A percentile compares a stretch with the other conserved stretches of the same genome.
These are phyloP conservation scores for Uromys caudimaculatus DNA, from an alignment of 2,797 vertebrate genomes.

Conservation along the genomic window DNA sequence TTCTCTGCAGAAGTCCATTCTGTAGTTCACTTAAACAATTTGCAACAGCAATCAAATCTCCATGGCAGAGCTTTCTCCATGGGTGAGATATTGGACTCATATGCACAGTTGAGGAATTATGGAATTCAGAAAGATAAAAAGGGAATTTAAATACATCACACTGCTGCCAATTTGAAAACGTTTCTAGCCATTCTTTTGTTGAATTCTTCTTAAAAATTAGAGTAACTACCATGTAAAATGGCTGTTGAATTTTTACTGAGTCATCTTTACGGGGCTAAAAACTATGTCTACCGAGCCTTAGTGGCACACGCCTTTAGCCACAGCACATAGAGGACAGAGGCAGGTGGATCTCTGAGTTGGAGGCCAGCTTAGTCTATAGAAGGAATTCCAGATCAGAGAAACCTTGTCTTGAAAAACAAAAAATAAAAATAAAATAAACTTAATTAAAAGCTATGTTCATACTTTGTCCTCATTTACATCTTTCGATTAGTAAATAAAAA, in stretches of 20 bases:
- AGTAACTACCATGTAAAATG: background rate
- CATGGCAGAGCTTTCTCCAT: background rate
- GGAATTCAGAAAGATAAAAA: conserved; percentile 43
- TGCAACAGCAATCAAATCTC: conserved; percentile 50
- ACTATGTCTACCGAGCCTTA: background rate
- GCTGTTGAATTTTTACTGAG: background rate
- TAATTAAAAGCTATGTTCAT: background rate
- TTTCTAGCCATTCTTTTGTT: background rate
- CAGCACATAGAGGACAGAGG: background rate
- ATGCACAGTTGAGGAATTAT: conserved; percentile 19
- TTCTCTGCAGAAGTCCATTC: conserved; percentile 64
- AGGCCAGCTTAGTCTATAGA: background rate
- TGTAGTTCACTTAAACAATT: conserved; percentile 65
- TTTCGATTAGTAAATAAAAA: background rate
- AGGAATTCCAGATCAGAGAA: background rate
- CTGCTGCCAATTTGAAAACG: background rate
- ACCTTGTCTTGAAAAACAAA: background rate
- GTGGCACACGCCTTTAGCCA: no score
- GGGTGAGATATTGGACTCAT: background rate
- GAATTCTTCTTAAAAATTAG: background rate
- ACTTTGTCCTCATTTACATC: background rate
- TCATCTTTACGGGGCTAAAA: background rate
- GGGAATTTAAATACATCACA: conserved; percentile 13
- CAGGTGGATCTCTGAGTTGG: background rate
- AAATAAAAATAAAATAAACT: background rate